Percentiles rank a stretch among this genome's conserved stretches.
Evolutionary conservation across 2,888 invertebrate genomes (phyloP).

Genomic region (Lapara coniferarum): DNA sequence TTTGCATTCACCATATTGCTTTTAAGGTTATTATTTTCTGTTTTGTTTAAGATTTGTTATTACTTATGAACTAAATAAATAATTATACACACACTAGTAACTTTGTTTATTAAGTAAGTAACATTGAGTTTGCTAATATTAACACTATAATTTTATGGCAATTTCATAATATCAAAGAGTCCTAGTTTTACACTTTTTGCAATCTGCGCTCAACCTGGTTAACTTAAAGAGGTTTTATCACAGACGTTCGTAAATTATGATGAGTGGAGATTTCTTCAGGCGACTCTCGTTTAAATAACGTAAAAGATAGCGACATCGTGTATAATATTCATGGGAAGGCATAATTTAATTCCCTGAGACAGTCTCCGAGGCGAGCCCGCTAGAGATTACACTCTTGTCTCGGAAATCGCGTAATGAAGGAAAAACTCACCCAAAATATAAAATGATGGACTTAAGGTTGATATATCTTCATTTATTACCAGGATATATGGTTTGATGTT

Average conservation of each 20-base stretch:
- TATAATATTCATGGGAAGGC: slow-evolving; percentile 82
- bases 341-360: slow-evolving; percentile 78
- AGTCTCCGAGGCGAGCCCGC: slow-evolving; percentile 56
- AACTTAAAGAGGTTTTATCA: slow-evolving; percentile 17
- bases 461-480: slow-evolving; percentile 59
- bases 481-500: slow-evolving; percentile 29
- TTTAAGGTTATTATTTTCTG: not conserved
- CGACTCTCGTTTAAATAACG: slow-evolving; percentile 57
- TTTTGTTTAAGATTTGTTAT: not conserved
- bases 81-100: too few species aligned
- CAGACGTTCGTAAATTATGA: slow-evolving; percentile 51
- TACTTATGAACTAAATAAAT: too few species aligned
- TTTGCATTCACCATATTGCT: slow-evolving; percentile 30
- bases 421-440: slow-evolving; percentile 67
- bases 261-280: slow-evolving; percentile 61
- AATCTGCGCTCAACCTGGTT: slow-evolving; percentile 11
- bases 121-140: not conserved
- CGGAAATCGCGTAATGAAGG: slow-evolving; percentile 72
- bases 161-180: not conserved
- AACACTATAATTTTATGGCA: not conserved
- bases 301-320: slow-evolving; percentile 69
- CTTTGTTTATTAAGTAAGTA: too few species aligned
- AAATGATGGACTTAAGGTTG: slow-evolving; percentile 67
- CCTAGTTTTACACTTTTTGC: slow-evolving; percentile 2
- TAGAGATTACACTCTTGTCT: slow-evolving; percentile 72